phyloP scores from a whole-genome alignment of 2,797 vertebrate species.

The Gallinago nigripennis region DNA sequence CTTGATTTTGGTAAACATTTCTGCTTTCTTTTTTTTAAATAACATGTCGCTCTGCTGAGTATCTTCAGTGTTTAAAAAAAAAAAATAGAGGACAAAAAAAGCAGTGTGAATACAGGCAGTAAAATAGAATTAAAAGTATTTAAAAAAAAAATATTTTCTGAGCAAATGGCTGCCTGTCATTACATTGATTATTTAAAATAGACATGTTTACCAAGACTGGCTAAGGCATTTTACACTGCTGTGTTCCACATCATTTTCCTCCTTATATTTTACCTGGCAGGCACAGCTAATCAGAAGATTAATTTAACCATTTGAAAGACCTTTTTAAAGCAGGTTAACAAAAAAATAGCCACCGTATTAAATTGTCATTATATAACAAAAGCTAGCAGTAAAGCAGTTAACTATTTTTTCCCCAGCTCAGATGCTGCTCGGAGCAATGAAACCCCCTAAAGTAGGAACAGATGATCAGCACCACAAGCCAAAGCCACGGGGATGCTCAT shows the following conservation, averaged over 20 bases:
- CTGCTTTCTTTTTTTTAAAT: slow-evolving; percentile 57
- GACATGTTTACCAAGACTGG: slow-evolving; percentile 73
- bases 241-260: slow-evolving; percentile 51
- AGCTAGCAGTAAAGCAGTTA: slow-evolving; percentile 70
- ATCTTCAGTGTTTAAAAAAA: slow-evolving; percentile 9
- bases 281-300: slow-evolving; percentile 65
- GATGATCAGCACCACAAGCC: slow-evolving; percentile 88
- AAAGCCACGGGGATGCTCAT: slow-evolving; percentile 83
- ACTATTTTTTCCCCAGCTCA: slow-evolving; percentile 71
- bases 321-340: slow-evolving; percentile 71
- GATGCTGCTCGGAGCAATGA: slow-evolving; percentile 68
- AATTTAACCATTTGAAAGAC: slow-evolving; percentile 60
- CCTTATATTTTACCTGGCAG: slow-evolving; percentile 69
- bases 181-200: slow-evolving; percentile 75
- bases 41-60: slow-evolving; percentile 46
- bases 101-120: not conserved
- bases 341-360: slow-evolving; percentile 67
- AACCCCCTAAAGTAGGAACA: slow-evolving; percentile 85
- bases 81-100: not conserved
- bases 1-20: slow-evolving; percentile 78
- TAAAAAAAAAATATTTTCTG: slow-evolving; percentile 58
- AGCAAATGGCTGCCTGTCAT: slow-evolving; percentile 72
- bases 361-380: slow-evolving; percentile 72
- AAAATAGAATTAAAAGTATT: slow-evolving; percentile 57
- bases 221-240: slow-evolving; percentile 35